phyloP scores from a whole-genome alignment of 2,888 invertebrate species.

The Cheilosia vernalis region DNA sequence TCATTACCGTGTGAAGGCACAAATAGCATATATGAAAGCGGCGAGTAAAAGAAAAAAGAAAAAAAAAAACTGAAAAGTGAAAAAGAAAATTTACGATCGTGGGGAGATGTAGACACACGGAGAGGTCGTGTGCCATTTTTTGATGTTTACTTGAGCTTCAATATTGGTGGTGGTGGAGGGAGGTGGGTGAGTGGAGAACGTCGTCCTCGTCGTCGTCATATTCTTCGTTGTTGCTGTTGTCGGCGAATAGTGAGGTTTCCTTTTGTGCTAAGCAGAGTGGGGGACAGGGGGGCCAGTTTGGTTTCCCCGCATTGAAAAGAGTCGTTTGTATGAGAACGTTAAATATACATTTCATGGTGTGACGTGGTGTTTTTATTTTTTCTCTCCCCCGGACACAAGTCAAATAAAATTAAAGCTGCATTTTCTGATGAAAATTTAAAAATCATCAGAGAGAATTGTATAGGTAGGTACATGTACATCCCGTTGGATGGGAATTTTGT shows the following conservation, averaged over 20 bases:
- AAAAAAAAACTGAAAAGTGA: neutral
- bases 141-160: conserved; percentile 29
- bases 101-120: neutral
- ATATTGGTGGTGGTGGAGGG: neutral
- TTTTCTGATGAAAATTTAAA: too few relatives aligned
- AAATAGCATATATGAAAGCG: conserved; percentile 14
- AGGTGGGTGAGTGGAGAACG: neutral
- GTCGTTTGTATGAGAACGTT: conserved; percentile 5
- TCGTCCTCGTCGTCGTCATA: neutral
- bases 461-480: too few relatives aligned
- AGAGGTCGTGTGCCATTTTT: conserved; percentile 43
- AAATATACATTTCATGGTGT: conserved; percentile 12
- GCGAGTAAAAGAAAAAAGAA: conserved; percentile 5
- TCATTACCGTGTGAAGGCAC: conserved; percentile 59
- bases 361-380: neutral
- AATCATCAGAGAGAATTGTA: too few relatives aligned
- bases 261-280: conserved; percentile 3
- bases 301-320: conserved; percentile 15
- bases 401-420: too few relatives aligned
- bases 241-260: conserved; percentile 4
- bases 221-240: neutral
- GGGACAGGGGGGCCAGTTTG: conserved; percentile 1
- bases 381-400: too few relatives aligned
- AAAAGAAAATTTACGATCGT: conserved; percentile 44
- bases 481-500: too few relatives aligned